Base-by-base conservation (phyloP, 2,888 invertebrate species). In the Acanthosepion pharaonis region DNA sequence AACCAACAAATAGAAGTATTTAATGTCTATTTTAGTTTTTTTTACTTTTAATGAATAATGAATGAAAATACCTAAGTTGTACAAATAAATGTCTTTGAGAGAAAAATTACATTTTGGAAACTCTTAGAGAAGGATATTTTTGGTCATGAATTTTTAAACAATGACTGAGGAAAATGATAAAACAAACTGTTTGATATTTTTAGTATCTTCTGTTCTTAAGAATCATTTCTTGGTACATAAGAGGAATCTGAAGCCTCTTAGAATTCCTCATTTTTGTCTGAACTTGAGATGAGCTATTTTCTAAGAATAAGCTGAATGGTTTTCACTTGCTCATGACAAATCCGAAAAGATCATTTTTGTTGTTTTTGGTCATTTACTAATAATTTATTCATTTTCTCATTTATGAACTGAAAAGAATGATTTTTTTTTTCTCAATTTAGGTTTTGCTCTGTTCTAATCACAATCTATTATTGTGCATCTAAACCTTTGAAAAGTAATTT, bases 321-420 rank as follows among this genome's bases (percentile, higher is more conserved):
- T 23, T 59, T 59, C 23, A 5, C 20, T 59, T 59, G 23, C 59
- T 59, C 6, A 23, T 59, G 59, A 59, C 59, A 59, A 59, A 59
- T 59, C 23, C 23, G 20, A 59, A 59, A 78, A 78, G n/a, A n/a
- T 78, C n/a, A 33, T 78, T 78, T n/a, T n/a, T 78, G 15, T 78
- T 78, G n/a, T 15, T 78, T 78, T n/a, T n/a, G 78, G 78, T 78
- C 78, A 78, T 78, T 78, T 78, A 11, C n/a, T 18, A 78, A 78
- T 78, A 78, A 78, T 78, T 78, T 78, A 78, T 78, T 78, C n/a
- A 78, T 78, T n/a, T 78, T n/a, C 78, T 78, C 78, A n/a, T 78
- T 78, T n/a, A n/a, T 78, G 78, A 78, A 33, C n/a, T n/a, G n/a
- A 9, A 8, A 33, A n/a, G 78, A 33, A 78, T 78, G 18, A n/a